A percentile compares a stretch with the other conserved stretches of the same genome.
Conservation (phyloP, 92 coral and sea anemone genomes). For the Diadumene lineata region DNA sequence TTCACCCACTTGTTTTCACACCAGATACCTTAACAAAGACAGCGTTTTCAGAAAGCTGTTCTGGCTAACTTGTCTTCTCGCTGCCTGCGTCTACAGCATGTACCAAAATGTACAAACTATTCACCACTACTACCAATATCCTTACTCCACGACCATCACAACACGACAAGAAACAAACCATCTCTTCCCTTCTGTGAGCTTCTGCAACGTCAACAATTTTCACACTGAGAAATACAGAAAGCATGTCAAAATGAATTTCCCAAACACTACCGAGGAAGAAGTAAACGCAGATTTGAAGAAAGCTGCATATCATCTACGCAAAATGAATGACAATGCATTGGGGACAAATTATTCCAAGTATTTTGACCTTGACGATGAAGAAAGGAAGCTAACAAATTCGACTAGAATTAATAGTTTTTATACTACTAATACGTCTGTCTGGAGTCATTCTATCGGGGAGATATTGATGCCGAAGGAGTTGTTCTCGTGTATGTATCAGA, state of each 20-base stretch:
- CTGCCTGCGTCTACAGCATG: neutral
- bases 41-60: neutral
- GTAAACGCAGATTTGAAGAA: neutral
- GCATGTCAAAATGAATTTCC: neutral
- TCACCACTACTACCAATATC: neutral
- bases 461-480: neutral
- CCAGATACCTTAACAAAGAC: neutral
- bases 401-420: neutral
- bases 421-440: neutral
- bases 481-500: neutral
- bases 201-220: neutral
- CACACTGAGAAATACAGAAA: neutral
- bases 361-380: neutral
- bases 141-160: neutral
- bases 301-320: neutral
- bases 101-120: neutral
- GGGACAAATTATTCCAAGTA: neutral
- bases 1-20: neutral
- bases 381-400: neutral
- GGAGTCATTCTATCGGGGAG: neutral
- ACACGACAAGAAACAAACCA: neutral
- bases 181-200: neutral
- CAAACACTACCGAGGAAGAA: neutral
- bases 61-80: neutral
- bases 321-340: neutral